These are phyloP conservation scores for Cyphomyrus plagiostoma DNA, from an alignment of 2,113 vertebrate genomes.

Conservation along the genomic window DNA sequence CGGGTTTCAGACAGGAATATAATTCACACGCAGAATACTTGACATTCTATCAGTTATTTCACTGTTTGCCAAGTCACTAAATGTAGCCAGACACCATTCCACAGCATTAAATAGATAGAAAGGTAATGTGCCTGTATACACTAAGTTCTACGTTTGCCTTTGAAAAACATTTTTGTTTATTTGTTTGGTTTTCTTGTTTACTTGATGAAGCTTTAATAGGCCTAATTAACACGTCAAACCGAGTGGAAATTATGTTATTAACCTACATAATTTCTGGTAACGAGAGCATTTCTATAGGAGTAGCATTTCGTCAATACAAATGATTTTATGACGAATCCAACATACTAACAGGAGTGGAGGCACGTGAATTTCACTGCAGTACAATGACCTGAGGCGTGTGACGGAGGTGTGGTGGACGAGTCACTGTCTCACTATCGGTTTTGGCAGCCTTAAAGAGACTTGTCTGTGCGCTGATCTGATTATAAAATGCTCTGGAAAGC, in stretches of 20 bases:
- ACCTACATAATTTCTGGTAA: not conserved
- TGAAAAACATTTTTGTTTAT: not conserved
- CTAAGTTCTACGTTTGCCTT: not conserved
- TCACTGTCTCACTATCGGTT: not conserved
- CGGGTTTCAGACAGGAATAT: not conserved
- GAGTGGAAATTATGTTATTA: not conserved
- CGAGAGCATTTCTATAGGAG: not conserved
- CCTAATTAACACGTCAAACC: not conserved
- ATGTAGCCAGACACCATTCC: not conserved
- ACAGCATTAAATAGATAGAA: not conserved
- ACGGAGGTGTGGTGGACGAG: not conserved
- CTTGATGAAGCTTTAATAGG: not conserved
- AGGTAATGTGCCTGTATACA: not conserved
- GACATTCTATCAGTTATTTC: not conserved
- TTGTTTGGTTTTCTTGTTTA: not conserved
- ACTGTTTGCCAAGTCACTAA: not conserved
- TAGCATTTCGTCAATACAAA: not conserved
- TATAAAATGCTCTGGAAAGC: not conserved
- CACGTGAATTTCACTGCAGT: not conserved
- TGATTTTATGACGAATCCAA: not conserved
- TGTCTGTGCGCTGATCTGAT: not conserved
- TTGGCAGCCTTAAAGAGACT: not conserved
- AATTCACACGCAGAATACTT: not conserved
- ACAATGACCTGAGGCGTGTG: not conserved
- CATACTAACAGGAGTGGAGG: not conserved